These are phyloP conservation scores for Drosophila setifemur DNA, from an alignment of 1,140 invertebrate genomes.

Conservation along the genomic window DNA sequence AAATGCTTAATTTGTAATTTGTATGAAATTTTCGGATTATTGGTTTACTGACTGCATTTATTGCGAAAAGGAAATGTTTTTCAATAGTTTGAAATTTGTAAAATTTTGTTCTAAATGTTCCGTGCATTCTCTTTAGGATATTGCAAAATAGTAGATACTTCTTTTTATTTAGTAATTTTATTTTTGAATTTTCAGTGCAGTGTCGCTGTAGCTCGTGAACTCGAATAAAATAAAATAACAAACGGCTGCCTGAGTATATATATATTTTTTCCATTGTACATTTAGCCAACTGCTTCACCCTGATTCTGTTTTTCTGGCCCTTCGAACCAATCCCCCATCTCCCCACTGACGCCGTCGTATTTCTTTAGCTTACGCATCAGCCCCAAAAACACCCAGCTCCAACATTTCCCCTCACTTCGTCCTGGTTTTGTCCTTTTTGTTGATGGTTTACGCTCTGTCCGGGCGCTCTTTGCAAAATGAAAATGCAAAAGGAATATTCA, in stretches of 20 bases:
- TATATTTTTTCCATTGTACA: slow-evolving; percentile 67
- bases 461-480: slow-evolving; percentile 72
- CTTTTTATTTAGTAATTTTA: background rate
- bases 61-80: too few species aligned
- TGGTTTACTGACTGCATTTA: too few species aligned
- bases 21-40: too few species aligned
- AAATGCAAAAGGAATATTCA: slow-evolving; percentile 82
- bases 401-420: background rate
- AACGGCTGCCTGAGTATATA: slow-evolving; percentile 40
- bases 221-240: slow-evolving; percentile 72
- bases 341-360: slow-evolving; percentile 61
- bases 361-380: slow-evolving; percentile 62
- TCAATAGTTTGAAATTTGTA: too few species aligned
- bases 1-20: too few species aligned
- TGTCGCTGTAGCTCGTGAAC: slow-evolving; percentile 5
- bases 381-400: background rate
- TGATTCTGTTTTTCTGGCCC: background rate
- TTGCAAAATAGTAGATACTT: too few species aligned
- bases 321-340: slow-evolving; percentile 1
- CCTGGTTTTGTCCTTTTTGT: slow-evolving; percentile 38
- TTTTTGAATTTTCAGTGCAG: background rate
- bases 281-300: slow-evolving; percentile 51
- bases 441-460: slow-evolving; percentile 58
- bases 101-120: too few species aligned
- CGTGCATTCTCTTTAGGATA: too few species aligned